Conservation (phyloP, 2,113 vertebrate species). For the Asarcornis scutulata region DNA sequence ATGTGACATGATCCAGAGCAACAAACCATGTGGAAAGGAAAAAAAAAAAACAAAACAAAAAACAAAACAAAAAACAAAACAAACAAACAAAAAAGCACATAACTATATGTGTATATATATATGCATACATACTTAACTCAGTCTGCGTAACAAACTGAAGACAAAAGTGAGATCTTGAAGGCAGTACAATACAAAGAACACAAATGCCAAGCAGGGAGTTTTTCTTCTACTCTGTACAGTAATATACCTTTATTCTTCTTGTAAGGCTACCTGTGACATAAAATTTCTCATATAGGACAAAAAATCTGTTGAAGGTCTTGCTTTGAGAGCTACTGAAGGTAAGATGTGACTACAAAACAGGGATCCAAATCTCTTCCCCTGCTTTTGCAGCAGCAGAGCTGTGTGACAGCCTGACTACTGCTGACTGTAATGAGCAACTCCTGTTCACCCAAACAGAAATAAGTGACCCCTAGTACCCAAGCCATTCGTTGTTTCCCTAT, state of each 20-base stretch:
- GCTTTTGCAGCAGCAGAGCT: not conserved
- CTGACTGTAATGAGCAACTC: not conserved
- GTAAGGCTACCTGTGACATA: not conserved
- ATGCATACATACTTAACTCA: slow-evolving; percentile 58
- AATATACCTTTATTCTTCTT: not conserved
- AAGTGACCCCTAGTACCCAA: not conserved
- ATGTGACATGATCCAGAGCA: slow-evolving; percentile 79
- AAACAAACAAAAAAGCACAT: slow-evolving; percentile 10
- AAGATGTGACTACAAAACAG: rapidly evolving
- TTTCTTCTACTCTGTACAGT: not conserved
- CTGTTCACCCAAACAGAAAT: not conserved
- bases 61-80: slow-evolving; percentile 25
- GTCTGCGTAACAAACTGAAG: slow-evolving; percentile 71
- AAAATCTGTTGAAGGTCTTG: not conserved
- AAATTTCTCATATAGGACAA: not conserved
- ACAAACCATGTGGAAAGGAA: slow-evolving; percentile 75
- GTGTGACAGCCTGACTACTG: not conserved
- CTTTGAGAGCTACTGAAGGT: rapidly evolving
- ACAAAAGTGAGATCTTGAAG: not conserved
- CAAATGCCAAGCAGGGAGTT: not conserved
- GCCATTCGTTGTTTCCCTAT: rapidly evolving
- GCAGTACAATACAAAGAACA: not conserved
- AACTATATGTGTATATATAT: slow-evolving; percentile 12
- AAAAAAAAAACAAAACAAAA: slow-evolving; percentile 67
- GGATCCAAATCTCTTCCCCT: not conserved